Evolutionary conservation across 2,888 invertebrate species (phyloP).

Genomic region (Hypercompe scribonia): DNA sequence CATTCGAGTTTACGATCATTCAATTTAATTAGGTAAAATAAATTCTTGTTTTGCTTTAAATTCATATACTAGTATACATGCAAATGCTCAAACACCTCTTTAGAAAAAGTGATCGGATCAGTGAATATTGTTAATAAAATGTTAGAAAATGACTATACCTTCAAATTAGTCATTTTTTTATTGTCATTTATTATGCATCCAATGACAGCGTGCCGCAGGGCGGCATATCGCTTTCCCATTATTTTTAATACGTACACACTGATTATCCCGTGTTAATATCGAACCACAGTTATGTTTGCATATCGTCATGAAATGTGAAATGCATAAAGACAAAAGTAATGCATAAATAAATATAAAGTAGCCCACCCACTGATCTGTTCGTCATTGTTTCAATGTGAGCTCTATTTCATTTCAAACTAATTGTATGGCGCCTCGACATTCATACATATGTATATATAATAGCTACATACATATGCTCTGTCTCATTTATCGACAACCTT

Average conservation of each 20-base stretch:
- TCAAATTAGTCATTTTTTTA: conserved; percentile 24
- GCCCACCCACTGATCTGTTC: conserved; percentile 76
- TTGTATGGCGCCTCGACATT: conserved; percentile 73
- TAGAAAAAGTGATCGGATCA: conserved; percentile 13
- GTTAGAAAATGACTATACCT: conserved; percentile 12
- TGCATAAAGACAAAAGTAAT: conserved; percentile 71
- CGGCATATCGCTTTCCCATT: conserved; percentile 11
- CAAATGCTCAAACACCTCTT: background rate
- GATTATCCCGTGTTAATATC: conserved; percentile 26
- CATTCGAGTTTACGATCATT: conserved; percentile 15
- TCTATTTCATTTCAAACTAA: conserved; percentile 77
- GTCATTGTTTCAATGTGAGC: conserved; percentile 75
- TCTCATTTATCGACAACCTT: conserved; percentile 3
- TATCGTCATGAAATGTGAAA: conserved; percentile 41
- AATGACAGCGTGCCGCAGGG: conserved; percentile 12
- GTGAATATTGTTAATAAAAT: conserved; percentile 17
- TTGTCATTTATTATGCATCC: conserved; percentile 22
- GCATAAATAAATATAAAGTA: conserved; percentile 66
- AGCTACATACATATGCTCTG: conserved; percentile 1
- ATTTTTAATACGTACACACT: conserved; percentile 30
- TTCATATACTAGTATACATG: background rate
- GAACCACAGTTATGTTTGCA: conserved; percentile 33
- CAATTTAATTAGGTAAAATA: conserved; percentile 29
- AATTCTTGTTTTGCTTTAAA: too few species aligned
- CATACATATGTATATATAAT: conserved; percentile 22